These are phyloP conservation scores for Diaprepes abbreviatus DNA, from an alignment of 2,888 invertebrate species.

Conservation along the genomic window DNA sequence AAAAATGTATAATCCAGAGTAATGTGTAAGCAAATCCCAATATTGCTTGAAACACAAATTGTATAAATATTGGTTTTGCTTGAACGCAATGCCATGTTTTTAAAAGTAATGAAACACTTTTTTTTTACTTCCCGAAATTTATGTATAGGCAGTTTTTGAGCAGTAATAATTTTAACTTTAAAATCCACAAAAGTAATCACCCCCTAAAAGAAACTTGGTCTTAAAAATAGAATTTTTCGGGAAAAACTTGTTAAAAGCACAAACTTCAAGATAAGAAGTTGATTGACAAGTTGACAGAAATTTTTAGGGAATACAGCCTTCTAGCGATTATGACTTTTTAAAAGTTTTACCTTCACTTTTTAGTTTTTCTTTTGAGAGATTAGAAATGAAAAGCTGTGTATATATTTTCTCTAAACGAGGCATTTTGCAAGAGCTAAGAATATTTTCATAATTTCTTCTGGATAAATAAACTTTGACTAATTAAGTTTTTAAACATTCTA, in stretches of 20 bases:
- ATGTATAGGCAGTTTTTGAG: background rate
- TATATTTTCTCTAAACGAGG: too few relatives aligned
- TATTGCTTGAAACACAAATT: background rate
- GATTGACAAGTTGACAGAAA: constrained; percentile 6
- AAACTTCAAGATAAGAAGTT: background rate
- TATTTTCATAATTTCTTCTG: too few relatives aligned
- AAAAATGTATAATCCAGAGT: background rate
- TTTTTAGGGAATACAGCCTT: background rate
- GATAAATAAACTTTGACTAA: too few relatives aligned
- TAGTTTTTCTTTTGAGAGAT: background rate
- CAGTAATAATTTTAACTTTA: background rate
- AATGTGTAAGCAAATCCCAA: background rate
- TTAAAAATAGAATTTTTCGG: background rate
- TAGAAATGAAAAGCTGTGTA: background rate
- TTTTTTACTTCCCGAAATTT: background rate
- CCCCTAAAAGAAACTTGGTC: background rate
- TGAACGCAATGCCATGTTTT: background rate
- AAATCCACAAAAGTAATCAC: background rate
- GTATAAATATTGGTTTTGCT: background rate
- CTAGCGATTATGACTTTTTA: background rate
- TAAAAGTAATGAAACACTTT: background rate
- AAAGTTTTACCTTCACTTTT: background rate
- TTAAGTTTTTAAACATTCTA: too few relatives aligned
- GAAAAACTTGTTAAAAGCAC: background rate
- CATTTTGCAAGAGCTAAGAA: too few relatives aligned